phyloP scores from a whole-genome alignment of 1,140 invertebrate genomes.

The Temnothorax curvispinosus region DNA sequence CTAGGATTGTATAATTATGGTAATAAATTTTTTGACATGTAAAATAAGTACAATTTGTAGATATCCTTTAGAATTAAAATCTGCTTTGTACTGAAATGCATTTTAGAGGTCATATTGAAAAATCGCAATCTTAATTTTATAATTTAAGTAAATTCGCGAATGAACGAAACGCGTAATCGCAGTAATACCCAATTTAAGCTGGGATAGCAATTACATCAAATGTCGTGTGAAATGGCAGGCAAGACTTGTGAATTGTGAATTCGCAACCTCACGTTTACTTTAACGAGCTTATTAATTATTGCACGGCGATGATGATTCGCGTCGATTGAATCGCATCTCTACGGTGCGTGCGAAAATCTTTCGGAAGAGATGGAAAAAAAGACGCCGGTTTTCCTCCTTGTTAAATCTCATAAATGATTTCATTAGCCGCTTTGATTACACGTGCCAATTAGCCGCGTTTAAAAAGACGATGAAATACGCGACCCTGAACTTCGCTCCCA shows the following conservation, averaged over 20 bases:
- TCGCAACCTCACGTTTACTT: neutral
- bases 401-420: slow-evolving; percentile 20
- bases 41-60: neutral
- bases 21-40: neutral
- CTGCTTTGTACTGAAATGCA: neutral
- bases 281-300: slow-evolving; percentile 23
- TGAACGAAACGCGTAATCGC: neutral
- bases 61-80: neutral
- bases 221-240: neutral
- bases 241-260: slow-evolving; percentile 10
- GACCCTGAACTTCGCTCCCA: slow-evolving; percentile 40
- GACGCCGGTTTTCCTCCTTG: neutral
- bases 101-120: neutral
- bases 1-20: neutral
- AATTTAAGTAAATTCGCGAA: neutral
- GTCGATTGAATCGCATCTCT: slow-evolving; percentile 3
- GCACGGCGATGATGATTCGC: neutral
- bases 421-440: neutral
- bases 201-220: neutral
- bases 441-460: slow-evolving; percentile 28
- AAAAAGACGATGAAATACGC: slow-evolving; percentile 22
- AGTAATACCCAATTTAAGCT: slow-evolving; percentile 1
- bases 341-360: slow-evolving; percentile 31
- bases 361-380: neutral
- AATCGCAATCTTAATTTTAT: neutral